phyloP scores from a whole-genome alignment of 2,888 invertebrate species.

The Listrodromus nycthemerus region DNA sequence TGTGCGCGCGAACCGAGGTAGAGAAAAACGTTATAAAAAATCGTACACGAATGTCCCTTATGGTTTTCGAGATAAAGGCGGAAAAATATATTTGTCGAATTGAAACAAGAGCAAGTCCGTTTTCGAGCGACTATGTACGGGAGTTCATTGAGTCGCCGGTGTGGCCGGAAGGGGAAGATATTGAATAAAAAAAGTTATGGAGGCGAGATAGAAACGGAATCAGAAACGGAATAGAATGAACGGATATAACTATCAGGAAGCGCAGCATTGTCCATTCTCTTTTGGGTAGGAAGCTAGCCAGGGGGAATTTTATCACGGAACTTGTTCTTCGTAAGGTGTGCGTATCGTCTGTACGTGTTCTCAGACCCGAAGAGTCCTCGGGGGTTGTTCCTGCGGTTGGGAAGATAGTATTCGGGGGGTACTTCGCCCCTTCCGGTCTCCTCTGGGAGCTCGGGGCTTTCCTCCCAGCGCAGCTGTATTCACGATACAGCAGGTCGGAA shows the following conservation, averaged over 20 bases:
- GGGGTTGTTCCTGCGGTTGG: slow-evolving; percentile 55
- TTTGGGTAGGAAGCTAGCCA: slow-evolving; percentile 51
- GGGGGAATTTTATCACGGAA: slow-evolving; percentile 72
- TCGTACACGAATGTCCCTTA: neutral
- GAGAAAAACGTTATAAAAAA: neutral
- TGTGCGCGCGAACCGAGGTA: neutral
- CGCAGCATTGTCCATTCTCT: slow-evolving; percentile 50
- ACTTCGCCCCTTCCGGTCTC: neutral
- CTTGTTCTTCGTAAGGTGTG: slow-evolving; percentile 52
- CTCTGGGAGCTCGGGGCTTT: neutral
- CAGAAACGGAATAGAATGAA: slow-evolving; percentile 23
- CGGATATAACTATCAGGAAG: slow-evolving; percentile 54
- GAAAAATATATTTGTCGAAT: neutral
- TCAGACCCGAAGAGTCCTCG: slow-evolving; percentile 45
- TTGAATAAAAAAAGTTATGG: slow-evolving; percentile 10
- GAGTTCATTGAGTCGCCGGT: slow-evolving; percentile 11
- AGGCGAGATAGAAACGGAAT: slow-evolving; percentile 10
- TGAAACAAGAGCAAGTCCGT: neutral
- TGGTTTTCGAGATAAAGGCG: neutral
- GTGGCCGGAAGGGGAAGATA: slow-evolving; percentile 35
- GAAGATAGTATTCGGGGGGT: slow-evolving; percentile 29
- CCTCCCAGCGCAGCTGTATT: neutral
- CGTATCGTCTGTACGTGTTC: slow-evolving; percentile 60
- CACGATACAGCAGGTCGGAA: neutral
- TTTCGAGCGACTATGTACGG: neutral